Evolutionary conservation across 2,797 vertebrate species (phyloP).

Genomic region (Pagetopsis macropterus): DNA sequence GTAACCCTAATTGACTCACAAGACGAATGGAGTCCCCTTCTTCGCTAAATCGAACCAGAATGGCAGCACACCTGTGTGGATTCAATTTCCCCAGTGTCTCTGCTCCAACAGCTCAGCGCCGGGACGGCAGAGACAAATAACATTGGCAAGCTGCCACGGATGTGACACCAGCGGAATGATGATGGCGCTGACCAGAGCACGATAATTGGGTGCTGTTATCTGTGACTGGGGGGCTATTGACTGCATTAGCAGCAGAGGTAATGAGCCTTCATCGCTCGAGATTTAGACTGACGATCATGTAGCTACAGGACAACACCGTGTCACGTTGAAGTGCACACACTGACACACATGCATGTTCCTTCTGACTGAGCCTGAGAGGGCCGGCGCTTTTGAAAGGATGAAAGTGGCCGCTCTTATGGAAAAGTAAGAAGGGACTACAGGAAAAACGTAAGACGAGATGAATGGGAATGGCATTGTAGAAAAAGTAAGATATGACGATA

Average conservation of each 20-base stretch:
- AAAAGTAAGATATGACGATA: no score
- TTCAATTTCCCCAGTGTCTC: conserved; percentile 45
- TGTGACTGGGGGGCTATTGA: conserved; percentile 48
- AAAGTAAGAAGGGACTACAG: no score
- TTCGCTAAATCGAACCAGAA: conserved; percentile 32
- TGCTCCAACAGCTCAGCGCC: conserved; percentile 39
- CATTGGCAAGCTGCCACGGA: conserved; percentile 53
- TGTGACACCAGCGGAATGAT: conserved; percentile 50
- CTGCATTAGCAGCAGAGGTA: conserved; percentile 41
- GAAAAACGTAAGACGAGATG: no score
- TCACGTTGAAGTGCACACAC: background rate
- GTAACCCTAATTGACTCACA: conserved; percentile 43
- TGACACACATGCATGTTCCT: conserved; percentile 2
- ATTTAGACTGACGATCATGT: conserved; percentile 2
- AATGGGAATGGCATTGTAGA: no score
- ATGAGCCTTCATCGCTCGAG: conserved; percentile 1
- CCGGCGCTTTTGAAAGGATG: no score
- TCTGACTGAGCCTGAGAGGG: no score
- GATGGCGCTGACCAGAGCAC: conserved; percentile 39
- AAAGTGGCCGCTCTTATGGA: no score
- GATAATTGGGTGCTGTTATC: conserved; percentile 56
- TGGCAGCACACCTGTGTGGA: conserved; percentile 47
- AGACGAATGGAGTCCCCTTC: conserved; percentile 39
- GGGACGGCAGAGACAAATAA: conserved; percentile 49
- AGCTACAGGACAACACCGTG: background rate